phyloP scores from a whole-genome alignment of 2,797 vertebrate species.

The Pipistrellus kuhlii region DNA sequence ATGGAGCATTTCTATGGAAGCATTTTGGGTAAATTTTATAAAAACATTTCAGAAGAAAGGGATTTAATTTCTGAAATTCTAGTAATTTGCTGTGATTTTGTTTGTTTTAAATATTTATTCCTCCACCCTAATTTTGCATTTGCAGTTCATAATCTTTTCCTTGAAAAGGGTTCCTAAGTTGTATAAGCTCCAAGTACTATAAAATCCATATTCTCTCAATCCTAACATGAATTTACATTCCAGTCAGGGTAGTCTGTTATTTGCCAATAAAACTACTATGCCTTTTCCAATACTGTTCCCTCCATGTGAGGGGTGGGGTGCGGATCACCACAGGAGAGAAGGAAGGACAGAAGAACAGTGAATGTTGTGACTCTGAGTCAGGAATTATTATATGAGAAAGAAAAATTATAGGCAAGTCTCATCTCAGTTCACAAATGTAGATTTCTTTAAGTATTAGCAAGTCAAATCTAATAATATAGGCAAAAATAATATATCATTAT shows the following conservation, averaged over 20 bases:
- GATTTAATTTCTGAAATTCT: not conserved
- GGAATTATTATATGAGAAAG: not conserved
- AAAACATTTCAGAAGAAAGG: conserved; percentile 1
- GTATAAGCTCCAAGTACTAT: not conserved
- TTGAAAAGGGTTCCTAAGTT: not conserved
- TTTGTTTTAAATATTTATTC: not conserved
- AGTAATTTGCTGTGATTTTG: conserved; percentile 28
- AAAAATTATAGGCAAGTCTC: conserved; percentile 16
- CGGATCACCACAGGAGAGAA: not conserved
- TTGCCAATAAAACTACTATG: not conserved
- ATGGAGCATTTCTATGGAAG: not conserved
- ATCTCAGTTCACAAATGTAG: not conserved
- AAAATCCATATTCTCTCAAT: not conserved
- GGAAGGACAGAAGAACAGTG: not conserved
- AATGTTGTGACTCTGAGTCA: not conserved
- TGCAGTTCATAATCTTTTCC: conserved; percentile 34
- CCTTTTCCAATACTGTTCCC: not conserved
- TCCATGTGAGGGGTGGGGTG: not conserved
- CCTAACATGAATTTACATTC: not conserved
- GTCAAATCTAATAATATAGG: not conserved
- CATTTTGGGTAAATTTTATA: not conserved
- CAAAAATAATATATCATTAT: conserved; percentile 8
- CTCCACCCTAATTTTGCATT: not conserved
- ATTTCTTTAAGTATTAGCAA: conserved; percentile 46
- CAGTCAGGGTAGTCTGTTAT: not conserved